Evolutionary conservation across 2,797 vertebrate species (phyloP), one percentile per base, ranked within the genome.

Genomic region (Spheniscus humboldti): DNA sequence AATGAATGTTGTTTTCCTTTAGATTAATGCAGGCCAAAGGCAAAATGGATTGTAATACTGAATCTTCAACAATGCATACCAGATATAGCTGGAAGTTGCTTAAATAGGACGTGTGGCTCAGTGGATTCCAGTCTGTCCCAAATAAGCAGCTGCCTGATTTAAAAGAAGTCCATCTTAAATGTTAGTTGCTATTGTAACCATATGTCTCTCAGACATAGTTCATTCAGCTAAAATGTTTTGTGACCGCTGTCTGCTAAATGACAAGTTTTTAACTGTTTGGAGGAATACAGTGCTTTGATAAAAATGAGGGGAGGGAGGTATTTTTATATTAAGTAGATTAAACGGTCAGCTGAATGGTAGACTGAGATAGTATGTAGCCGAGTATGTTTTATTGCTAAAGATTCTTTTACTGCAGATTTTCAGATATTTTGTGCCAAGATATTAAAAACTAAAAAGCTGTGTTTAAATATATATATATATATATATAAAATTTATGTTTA

Each of bases 351-450:
- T 91, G 66, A 88, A 80, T 33, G 31, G 39, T 8, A 83, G 91
- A 50, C 62, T 25, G 56, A 79, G 81, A 67, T 18, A 39, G 27
- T 73, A n/a, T 7, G 14, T 27, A 91, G 92, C 77, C 0, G 0
- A 90, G 62, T 35, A 30, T 71, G 28, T 50, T 93, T 94, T 55
- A 66, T 45, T 94, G 75, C 35, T 80, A 28, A 95, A 92, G 78
- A 57, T 73, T 90, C 50, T 91, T 69, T 69, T 72, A 28, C 90
- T 86, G 79, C 45, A 89, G 31, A 45, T 84, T 96, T 92, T 91
- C 86, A 83, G 41, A 45, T 82, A 33, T 76, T 92, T 73, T 90
- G 85, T 97, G 88, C 64, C 74, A 95, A 77, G 78, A 83, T 94
- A 95, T 77, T 86, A 88, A 97, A 96, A 73, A 1, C 10, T 7